A percentile compares a stretch with the other conserved stretches of the same genome.
Evolutionary conservation across 2,113 vertebrate genomes (phyloP).

Genomic region (Corvus hawaiiensis): DNA sequence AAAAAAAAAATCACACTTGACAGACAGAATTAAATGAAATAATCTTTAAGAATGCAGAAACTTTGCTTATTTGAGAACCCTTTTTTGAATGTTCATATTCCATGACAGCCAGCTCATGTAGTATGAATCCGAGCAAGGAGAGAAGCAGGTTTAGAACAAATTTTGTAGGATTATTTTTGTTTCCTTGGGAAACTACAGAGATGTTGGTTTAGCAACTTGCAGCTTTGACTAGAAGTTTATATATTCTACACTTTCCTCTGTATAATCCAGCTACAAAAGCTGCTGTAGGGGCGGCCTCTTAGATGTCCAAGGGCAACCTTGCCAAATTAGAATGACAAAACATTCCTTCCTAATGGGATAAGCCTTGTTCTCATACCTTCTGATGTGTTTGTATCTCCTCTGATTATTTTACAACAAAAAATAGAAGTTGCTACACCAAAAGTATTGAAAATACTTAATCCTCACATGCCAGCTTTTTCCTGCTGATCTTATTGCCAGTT

Average conservation of each 20-base stretch:
- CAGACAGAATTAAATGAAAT: slow-evolving; percentile 56
- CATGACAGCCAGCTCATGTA: slow-evolving; percentile 32
- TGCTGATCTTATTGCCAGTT: neutral
- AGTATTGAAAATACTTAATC: neutral
- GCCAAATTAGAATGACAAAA: slow-evolving; percentile 22
- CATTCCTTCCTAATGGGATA: neutral
- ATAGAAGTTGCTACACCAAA: neutral
- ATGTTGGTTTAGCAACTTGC: neutral
- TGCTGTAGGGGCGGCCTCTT: neutral
- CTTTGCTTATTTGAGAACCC: slow-evolving; percentile 39
- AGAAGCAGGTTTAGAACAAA: slow-evolving; percentile 5
- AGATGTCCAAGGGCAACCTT: neutral
- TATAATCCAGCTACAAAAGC: neutral
- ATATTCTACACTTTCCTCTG: neutral
- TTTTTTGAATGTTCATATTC: slow-evolving; percentile 53
- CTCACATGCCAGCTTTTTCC: neutral
- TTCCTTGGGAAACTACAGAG: slow-evolving; percentile 47
- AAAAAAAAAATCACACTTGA: slow-evolving; percentile 40
- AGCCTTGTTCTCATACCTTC: neutral
- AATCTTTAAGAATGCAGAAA: slow-evolving; percentile 41
- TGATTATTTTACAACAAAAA: slow-evolving; percentile 2
- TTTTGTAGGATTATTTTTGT: slow-evolving; percentile 53
- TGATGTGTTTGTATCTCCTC: neutral
- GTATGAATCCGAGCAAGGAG: slow-evolving; percentile 1
- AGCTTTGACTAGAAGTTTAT: slow-evolving; percentile 13